Evolutionary conservation across 2,797 vertebrate genomes (phyloP).

Genomic region (Scomberomorus guttatus): DNA sequence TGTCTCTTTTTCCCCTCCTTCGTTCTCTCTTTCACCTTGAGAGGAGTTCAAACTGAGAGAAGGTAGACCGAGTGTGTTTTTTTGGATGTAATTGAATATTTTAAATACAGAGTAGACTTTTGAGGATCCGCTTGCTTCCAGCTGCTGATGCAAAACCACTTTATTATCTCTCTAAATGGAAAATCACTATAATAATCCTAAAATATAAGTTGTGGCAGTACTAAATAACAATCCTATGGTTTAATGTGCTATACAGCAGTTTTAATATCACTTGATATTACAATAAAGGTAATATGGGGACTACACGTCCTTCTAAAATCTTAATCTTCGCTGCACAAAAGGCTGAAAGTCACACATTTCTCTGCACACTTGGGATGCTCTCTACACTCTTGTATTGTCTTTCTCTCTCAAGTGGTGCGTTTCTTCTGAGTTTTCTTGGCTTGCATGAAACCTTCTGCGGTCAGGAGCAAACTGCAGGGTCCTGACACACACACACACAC

Average conservation of each 20-base stretch:
- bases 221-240: not conserved
- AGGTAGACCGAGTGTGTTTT: slow-evolving; percentile 24
- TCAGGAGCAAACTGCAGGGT: slow-evolving; percentile 56
- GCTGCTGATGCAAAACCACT: slow-evolving; percentile 45
- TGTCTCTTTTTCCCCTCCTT: not conserved
- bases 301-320: no score
- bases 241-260: not conserved
- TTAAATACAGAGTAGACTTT: slow-evolving; percentile 39
- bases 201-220: not conserved
- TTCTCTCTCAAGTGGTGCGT: slow-evolving; percentile 14
- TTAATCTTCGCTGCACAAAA: no score
- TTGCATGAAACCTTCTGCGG: slow-evolving; percentile 39
- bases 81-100: slow-evolving; percentile 48
- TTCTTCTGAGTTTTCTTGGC: slow-evolving; percentile 30
- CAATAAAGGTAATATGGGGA: not conserved
- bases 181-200: slow-evolving; percentile 14
- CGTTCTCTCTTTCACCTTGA: slow-evolving; percentile 48
- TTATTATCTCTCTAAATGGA: slow-evolving; percentile 26
- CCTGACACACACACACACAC: not conserved
- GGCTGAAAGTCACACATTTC: no score
- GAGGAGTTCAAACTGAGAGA: slow-evolving; percentile 36
- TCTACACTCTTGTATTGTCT: slow-evolving; percentile 4
- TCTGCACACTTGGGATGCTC: no score
- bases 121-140: slow-evolving; percentile 18
- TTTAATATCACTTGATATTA: not conserved